These are phyloP conservation scores for Drosophila histrio DNA, from an alignment of 2,888 invertebrate genomes.

Conservation along the genomic window DNA sequence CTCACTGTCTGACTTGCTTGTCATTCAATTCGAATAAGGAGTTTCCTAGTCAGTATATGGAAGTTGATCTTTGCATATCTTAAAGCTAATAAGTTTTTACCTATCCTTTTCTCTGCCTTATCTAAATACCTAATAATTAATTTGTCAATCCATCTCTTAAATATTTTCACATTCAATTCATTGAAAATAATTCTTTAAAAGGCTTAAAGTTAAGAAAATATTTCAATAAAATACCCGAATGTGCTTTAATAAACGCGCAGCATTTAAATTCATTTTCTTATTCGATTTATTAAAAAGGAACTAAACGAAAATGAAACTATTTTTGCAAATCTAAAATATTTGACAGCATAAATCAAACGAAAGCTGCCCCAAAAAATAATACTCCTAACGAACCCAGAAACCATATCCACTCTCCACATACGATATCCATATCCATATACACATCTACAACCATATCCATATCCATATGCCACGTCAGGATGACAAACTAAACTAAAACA, in stretches of 20 bases:
- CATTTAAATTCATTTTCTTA: neutral
- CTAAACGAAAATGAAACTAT: conserved; percentile 20
- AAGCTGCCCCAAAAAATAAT: conserved; percentile 41
- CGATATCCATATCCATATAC: conserved; percentile 21
- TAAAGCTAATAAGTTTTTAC: no score
- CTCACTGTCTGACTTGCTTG: neutral
- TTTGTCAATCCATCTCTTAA: no score
- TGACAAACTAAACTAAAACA: conserved; percentile 78
- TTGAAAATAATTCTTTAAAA: no score
- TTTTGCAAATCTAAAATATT: conserved; percentile 47
- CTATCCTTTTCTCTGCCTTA: no score
- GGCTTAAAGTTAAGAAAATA: no score
- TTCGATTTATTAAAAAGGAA: neutral
- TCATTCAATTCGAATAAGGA: neutral
- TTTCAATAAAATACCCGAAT: neutral
- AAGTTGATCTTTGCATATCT: no score
- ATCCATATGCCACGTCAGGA: conserved; percentile 58
- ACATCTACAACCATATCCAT: conserved; percentile 33
- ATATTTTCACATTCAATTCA: no score
- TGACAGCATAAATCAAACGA: conserved; percentile 67
- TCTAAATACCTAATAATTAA: no score
- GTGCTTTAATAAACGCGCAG: neutral
- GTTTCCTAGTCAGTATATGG: neutral
- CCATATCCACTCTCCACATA: no score
- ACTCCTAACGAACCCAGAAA: conserved; percentile 44